Base-by-base conservation (phyloP, 2,888 invertebrate species). In the Yponomeuta plumbellus region DNA sequence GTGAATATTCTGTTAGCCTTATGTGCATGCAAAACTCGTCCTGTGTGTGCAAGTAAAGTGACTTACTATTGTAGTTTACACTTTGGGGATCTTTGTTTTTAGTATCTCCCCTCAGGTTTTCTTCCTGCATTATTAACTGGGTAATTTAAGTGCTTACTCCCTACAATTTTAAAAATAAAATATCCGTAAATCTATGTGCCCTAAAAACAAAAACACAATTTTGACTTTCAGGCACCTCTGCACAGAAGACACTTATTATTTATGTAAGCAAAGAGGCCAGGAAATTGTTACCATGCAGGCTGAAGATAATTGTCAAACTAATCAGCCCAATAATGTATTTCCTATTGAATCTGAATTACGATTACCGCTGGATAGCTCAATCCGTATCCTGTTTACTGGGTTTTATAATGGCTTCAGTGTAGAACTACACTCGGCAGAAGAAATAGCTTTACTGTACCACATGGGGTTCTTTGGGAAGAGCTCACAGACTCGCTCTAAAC, bases 381-480 rank as follows among this genome's bases (percentile, higher is more conserved):
- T 88, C 79, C 80, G 81, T 70, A 82, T 86, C 66, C 77, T 87
- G 67, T 93, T 93, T 74, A 92, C 90, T 69, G 95, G 94, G 0
- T 83, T 92, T 72, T 95, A 93, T 73, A 95, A 94, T 77, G 95
- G 95, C 0, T 92, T 93, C 69, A 93, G 93, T 71, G 94, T 96
- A 1, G 93, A 94, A 73, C 86, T 96, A 40, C 85, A 80, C 61
- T 90, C 94, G 70, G 76, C 83, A 0, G 89, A 92, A 62, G 93
- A 94, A 73, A 94, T 95, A 78, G 85, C 88, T 70, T 83, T 91
- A 6, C 75, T 96, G 17, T 92, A 94, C 76, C 93, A 93, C 26
- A 94, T 93, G 92, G 96, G 96, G 0, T 95, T 92, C 78, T 96
- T 95, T 84, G 96, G 96, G 0, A 96, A 96, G 86, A 95, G 95